Percentiles rank a stretch among this genome's conserved stretches.
phyloP scores from a whole-genome alignment of 1,140 invertebrate species.

The Lepeophtheirus salmonis region DNA sequence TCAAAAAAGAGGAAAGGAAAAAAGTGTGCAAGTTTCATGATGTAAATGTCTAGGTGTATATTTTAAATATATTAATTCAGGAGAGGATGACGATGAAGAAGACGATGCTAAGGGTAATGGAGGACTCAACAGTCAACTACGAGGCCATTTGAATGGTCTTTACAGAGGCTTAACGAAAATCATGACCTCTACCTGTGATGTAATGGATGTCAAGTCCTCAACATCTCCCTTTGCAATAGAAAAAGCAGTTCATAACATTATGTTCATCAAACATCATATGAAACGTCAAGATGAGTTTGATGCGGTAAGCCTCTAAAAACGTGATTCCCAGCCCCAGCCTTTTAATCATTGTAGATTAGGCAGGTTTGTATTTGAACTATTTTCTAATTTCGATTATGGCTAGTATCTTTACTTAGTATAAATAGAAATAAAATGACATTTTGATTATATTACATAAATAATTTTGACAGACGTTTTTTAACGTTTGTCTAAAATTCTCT shows the following conservation, averaged over 20 bases:
- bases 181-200: conserved; percentile 33
- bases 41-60: too few relatives aligned
- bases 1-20: too few relatives aligned
- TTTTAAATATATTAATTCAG: too few relatives aligned
- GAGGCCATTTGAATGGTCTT: conserved; percentile 7
- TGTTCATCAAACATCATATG: conserved; percentile 86
- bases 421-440: neutral
- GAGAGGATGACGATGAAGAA: conserved; percentile 11
- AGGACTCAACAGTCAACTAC: conserved; percentile 9
- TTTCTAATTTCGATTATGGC: neutral
- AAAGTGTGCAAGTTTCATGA: too few relatives aligned
- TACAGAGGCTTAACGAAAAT: conserved; percentile 9
- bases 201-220: conserved; percentile 20
- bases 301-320: conserved; percentile 41
- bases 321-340: neutral
- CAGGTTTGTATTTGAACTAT: too few relatives aligned
- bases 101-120: conserved; percentile 7
- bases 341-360: too few relatives aligned
- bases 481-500: too few relatives aligned
- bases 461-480: too few relatives aligned
- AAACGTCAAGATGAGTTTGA: conserved; percentile 79
- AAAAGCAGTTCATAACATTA: conserved; percentile 79
- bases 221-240: conserved; percentile 73
- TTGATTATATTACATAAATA: too few relatives aligned
- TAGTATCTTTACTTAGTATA: neutral